These are phyloP conservation scores for Caiman crocodilus DNA, from an alignment of 2,797 vertebrate species.

Conservation along the genomic window DNA sequence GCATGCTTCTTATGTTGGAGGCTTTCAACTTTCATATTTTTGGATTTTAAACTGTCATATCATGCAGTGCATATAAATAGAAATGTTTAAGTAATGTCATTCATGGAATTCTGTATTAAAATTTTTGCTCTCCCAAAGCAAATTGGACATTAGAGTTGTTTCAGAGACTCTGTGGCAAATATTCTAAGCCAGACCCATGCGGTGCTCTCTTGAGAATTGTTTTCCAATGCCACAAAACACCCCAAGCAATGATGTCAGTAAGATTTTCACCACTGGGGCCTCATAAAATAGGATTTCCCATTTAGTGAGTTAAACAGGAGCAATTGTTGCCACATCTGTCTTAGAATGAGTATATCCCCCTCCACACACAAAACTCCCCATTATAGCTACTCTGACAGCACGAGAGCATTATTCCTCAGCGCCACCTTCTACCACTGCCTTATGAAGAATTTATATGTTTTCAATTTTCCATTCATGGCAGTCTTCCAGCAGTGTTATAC, in stretches of 20 bases:
- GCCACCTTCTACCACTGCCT: constrained; percentile 51
- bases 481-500: constrained; percentile 4
- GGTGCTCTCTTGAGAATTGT: neutral
- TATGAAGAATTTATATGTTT: constrained; percentile 75
- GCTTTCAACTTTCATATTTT: neutral
- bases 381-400: neutral
- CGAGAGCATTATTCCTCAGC: constrained; percentile 50
- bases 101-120: neutral
- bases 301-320: constrained; percentile 68
- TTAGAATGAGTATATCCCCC: neutral
- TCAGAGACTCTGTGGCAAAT: neutral
- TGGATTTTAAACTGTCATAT: neutral
- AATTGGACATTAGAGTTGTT: neutral
- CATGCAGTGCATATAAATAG: neutral
- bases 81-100: neutral
- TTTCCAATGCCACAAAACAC: neutral
- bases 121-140: neutral
- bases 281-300: constrained; percentile 56
- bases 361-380: neutral
- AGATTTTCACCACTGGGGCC: constrained; percentile 11
- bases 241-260: neutral
- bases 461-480: constrained; percentile 64
- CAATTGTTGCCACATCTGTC: constrained; percentile 66
- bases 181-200: rapidly evolving
- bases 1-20: neutral